Evolutionary conservation across 2,797 vertebrate genomes (phyloP).

Genomic region (Nyctalus aviator): DNA sequence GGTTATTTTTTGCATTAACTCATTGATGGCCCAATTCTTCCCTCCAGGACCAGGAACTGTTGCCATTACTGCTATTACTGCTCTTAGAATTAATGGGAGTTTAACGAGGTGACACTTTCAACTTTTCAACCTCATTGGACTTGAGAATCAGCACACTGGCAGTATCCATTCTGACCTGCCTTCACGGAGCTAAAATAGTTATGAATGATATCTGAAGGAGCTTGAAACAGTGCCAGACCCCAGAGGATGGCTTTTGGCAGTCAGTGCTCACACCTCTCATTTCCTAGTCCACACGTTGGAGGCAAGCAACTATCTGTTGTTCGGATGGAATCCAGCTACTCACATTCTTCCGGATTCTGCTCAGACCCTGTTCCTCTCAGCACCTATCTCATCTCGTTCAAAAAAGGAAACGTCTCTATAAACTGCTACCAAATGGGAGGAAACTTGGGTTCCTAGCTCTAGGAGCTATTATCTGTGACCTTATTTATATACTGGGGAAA

Average conservation of each 20-base stretch:
- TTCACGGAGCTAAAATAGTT: not conserved
- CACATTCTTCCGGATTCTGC: constrained; percentile 39
- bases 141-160: not conserved
- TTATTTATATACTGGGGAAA: constrained; percentile 24
- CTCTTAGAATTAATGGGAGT: not conserved
- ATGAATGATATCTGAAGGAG: not conserved
- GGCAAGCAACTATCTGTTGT: constrained; percentile 33
- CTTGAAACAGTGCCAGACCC: not conserved
- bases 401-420: not conserved
- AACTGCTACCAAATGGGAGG: constrained; percentile 40
- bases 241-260: constrained; percentile 51
- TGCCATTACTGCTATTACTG: not conserved
- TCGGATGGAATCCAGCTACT: not conserved
- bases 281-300: constrained; percentile 42
- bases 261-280: not conserved
- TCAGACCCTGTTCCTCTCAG: not conserved
- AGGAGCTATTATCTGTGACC: not conserved
- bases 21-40: not conserved
- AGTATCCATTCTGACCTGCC: not conserved
- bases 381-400: constrained; percentile 32
- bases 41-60: not conserved
- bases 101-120: not conserved
- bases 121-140: not conserved
- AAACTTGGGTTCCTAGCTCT: not conserved
- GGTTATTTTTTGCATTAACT: constrained; percentile 7